These are phyloP conservation scores for Deladenus siricidicola DNA, from an alignment of 2,888 invertebrate genomes.

Conservation along the genomic window DNA sequence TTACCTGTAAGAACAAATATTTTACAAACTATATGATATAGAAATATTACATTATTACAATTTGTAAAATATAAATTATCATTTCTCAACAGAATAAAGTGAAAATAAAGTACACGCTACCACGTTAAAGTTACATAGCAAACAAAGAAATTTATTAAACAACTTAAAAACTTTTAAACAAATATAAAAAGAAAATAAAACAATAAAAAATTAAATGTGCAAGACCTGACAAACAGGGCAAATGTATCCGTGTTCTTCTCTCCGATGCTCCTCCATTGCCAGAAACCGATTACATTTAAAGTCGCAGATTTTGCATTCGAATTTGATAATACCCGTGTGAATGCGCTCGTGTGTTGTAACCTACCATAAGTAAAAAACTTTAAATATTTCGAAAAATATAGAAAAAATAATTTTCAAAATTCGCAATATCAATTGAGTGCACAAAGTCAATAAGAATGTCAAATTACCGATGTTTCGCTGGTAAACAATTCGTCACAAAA, in stretches of 20 bases:
- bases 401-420: no score
- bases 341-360: conserved; percentile 52
- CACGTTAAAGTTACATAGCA: no score
- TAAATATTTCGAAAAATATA: not conserved
- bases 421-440: no score
- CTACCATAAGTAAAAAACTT: conserved; percentile 12
- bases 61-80: no score
- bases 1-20: conserved; percentile 49
- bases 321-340: conserved; percentile 54
- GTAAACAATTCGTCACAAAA: conserved; percentile 53
- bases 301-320: conserved; percentile 51
- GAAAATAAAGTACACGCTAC: no score
- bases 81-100: no score
- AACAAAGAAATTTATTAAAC: no score
- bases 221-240: conserved; percentile 49
- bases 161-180: no score
- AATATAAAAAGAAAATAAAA: not conserved
- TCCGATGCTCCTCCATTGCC: conserved; percentile 49
- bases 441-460: not conserved
- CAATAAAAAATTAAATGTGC: not conserved
- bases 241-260: conserved; percentile 52
- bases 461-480: conserved; percentile 39
- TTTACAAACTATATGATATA: no score
- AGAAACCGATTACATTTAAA: conserved; percentile 42
- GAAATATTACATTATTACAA: no score